Conservation (phyloP, 2,113 vertebrate genomes). For the Scomber scombrus region DNA sequence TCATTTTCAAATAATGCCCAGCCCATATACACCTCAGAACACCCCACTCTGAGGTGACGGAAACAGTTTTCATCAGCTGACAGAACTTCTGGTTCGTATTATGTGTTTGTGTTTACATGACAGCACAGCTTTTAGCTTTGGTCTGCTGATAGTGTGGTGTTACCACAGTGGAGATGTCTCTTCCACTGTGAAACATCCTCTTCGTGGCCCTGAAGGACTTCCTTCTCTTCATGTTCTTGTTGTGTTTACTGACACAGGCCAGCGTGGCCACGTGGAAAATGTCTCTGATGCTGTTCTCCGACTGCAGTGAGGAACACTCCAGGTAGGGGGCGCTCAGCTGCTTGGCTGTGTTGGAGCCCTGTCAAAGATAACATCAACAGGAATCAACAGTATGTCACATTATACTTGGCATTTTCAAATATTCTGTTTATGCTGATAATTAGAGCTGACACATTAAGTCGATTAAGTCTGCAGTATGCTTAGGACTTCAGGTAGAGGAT, state of each 20-base stretch:
- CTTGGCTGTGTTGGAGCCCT: conserved; percentile 94
- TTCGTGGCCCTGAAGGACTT: conserved; percentile 91
- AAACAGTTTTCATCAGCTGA: too few species aligned
- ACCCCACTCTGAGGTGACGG: too few species aligned
- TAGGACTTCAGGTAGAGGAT: too few species aligned
- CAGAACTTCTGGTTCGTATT: too few species aligned
- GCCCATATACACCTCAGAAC: too few species aligned
- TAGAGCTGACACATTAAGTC: too few species aligned
- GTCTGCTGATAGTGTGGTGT: conserved; percentile 90
- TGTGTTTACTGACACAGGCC: conserved; percentile 92
- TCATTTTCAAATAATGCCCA: too few species aligned
- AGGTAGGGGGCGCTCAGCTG: conserved; percentile 94
- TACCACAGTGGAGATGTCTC: conserved; percentile 86
- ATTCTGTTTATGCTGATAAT: not conserved
- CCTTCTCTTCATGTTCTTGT: conserved; percentile 91
- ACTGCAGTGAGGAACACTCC: conserved; percentile 93
- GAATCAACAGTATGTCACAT: too few species aligned
- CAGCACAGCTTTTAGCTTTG: conserved; percentile 92
- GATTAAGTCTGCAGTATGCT: too few species aligned
- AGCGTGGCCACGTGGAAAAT: conserved; percentile 95
- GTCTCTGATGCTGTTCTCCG: conserved; percentile 94
- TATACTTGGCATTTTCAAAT: too few species aligned
- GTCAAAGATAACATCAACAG: conserved; percentile 26
- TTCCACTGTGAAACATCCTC: conserved; percentile 89
- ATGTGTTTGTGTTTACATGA: conserved; percentile 95